These are phyloP conservation scores for Andrena dorsata DNA, from an alignment of 2,888 invertebrate genomes.

Conservation along the genomic window DNA sequence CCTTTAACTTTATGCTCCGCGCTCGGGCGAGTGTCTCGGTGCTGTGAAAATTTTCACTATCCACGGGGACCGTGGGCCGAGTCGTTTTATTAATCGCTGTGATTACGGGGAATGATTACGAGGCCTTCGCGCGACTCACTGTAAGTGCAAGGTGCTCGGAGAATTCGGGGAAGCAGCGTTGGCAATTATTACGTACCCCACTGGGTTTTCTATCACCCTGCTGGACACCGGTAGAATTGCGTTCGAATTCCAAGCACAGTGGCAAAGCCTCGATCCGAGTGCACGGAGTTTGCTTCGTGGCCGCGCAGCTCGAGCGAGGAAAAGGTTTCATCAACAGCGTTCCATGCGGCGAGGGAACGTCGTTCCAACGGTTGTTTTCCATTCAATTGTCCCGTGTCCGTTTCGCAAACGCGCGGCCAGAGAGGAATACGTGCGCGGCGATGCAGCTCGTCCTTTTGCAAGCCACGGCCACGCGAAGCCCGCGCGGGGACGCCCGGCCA, in stretches of 20 bases:
- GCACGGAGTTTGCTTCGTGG: background rate
- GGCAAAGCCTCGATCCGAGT: background rate
- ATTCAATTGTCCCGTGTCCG: slow-evolving; percentile 26
- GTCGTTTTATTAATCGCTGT: too few relatives aligned
- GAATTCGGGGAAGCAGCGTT: too few relatives aligned
- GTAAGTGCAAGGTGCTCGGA: too few relatives aligned
- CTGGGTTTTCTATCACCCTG: too few relatives aligned
- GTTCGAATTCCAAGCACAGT: background rate
- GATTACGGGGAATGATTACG: too few relatives aligned
- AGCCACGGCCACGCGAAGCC: background rate
- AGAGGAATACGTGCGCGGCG: slow-evolving; percentile 3
- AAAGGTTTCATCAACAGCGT: slow-evolving; percentile 5
- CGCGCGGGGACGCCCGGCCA: slow-evolving; percentile 11
- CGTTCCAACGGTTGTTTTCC: slow-evolving; percentile 10
- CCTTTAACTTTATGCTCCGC: too few relatives aligned
- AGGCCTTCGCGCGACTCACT: too few relatives aligned
- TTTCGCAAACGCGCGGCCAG: slow-evolving; percentile 10
- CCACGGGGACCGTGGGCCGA: too few relatives aligned
- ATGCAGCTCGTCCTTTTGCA: slow-evolving; percentile 25
- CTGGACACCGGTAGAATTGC: too few relatives aligned
- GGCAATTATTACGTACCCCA: too few relatives aligned
- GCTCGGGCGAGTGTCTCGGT: too few relatives aligned
- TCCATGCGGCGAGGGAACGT: slow-evolving; percentile 1
- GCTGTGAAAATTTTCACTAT: too few relatives aligned
- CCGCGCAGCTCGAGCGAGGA: background rate